Evolutionary conservation across 2,797 vertebrate species (phyloP), one percentile per base, ranked within the genome.

Genomic region (Bradypus variegatus): DNA sequence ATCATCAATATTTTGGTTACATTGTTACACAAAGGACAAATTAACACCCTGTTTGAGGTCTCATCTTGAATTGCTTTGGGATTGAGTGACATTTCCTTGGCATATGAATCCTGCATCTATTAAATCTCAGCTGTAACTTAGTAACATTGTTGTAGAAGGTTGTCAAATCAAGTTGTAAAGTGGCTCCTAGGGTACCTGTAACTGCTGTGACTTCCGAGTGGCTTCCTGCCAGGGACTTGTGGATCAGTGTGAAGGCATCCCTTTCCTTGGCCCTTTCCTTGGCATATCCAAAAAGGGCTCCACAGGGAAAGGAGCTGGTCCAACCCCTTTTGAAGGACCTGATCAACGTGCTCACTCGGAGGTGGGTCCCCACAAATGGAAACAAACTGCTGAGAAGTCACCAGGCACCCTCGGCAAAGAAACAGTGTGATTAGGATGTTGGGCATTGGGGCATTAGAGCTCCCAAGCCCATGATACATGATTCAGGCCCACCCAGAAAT

Each of bases 321-420:
- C 87, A 90, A 33, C 29, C 33, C 67, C 75, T 92, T 96, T n/a
- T 65, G 96, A 92, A 90, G 85, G 69, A n/a, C 78, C 85, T 65
- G 76, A 72, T 41, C 96, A 97, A 96, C 96, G 95, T 86, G 97
- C 79, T 89, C 85, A 94, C 88, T 84, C 97, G 97, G 98, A 98
- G 97, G 96, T 97, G 97, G 98, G 97, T 36, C 60, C 97, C 98
- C 97, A 97, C 96, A 97, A 96, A 97, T 96, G 96, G 98, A 98
- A 58, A 98, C 97, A 98, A 91, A 97, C 97, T 97, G 97, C 97
- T 97, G 97, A 98, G 96, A 97, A 98, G 98, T 96, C 98, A 98
- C 14, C 96, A 97, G 97, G 98, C 96, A 97, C 92, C 88, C 96
- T 97, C 92, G 1, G 65, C n/a, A 95, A 93, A 93, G 81, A 95